phyloP scores from a whole-genome alignment of 2,888 invertebrate species.

The Adineta ricciae region DNA sequence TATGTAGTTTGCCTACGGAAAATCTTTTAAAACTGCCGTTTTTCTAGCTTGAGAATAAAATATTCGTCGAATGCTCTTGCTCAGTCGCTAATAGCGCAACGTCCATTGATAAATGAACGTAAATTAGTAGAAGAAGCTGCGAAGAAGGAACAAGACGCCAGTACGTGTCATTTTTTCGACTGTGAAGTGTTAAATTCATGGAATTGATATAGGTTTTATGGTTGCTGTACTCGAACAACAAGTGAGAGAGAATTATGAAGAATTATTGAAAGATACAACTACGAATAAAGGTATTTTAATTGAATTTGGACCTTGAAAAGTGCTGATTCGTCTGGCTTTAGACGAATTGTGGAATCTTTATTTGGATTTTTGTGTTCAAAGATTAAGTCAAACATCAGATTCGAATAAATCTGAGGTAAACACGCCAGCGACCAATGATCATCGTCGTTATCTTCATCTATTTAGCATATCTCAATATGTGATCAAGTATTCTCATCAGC shows the following conservation, averaged over 20 bases:
- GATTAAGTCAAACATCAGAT: background rate
- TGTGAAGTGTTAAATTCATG: background rate
- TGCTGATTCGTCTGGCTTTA: background rate
- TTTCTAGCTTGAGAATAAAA: background rate
- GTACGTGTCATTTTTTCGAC: background rate
- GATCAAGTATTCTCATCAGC: background rate
- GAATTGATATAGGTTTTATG: conserved; percentile 19
- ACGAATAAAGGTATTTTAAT: conserved; percentile 21
- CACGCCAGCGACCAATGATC: no score
- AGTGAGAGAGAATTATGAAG: conserved; percentile 21
- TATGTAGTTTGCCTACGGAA: no score
- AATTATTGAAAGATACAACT: background rate
- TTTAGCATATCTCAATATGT: background rate
- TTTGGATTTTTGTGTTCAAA: conserved; percentile 7
- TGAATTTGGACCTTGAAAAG: no score
- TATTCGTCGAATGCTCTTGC: background rate
- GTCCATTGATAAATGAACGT: conserved; percentile 26
- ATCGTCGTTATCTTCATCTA: background rate
- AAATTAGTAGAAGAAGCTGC: conserved; percentile 28
- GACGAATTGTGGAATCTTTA: conserved; percentile 15
- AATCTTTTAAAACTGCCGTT: background rate
- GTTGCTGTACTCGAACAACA: conserved; percentile 30
- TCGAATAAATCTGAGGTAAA: background rate
- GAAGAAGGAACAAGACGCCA: conserved; percentile 26
- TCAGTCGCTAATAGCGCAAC: conserved; percentile 24